Evolutionary conservation across 2,797 vertebrate species (phyloP).

Genomic region (Acanthiza pusilla): DNA sequence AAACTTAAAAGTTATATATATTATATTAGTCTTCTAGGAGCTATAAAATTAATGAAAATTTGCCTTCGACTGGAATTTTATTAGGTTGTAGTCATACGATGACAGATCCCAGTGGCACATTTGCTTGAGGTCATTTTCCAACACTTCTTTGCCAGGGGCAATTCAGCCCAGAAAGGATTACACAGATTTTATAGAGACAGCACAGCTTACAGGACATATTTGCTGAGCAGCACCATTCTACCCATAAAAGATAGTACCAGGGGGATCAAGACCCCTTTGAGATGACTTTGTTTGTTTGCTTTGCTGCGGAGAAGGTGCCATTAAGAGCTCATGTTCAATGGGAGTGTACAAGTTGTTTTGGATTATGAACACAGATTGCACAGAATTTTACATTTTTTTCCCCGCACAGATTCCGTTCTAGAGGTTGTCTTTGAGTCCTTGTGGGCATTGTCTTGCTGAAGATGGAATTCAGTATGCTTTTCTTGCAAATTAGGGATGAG

Average conservation of each 20-base stretch:
- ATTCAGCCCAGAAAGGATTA: neutral
- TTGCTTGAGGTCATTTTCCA: conserved; percentile 47
- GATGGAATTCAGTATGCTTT: neutral
- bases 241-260: neutral
- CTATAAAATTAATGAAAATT: conserved; percentile 58
- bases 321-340: neutral
- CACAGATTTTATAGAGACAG: neutral
- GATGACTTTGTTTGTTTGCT: conserved; percentile 32
- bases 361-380: neutral
- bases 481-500: neutral
- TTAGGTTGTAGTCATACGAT: conserved; percentile 14
- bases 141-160: neutral
- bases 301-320: neutral
- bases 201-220: neutral
- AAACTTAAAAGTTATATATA: conserved; percentile 27
- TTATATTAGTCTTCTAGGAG: conserved; percentile 25
- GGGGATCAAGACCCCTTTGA: conserved; percentile 3
- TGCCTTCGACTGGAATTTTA: conserved; percentile 37
- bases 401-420: neutral
- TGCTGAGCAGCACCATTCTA: neutral
- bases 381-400: neutral
- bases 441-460: neutral
- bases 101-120: conserved; percentile 38
- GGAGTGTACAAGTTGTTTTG: neutral
- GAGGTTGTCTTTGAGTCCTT: neutral